phyloP scores from a whole-genome alignment of 2,888 invertebrate genomes.

The Meandrusa payeni region DNA sequence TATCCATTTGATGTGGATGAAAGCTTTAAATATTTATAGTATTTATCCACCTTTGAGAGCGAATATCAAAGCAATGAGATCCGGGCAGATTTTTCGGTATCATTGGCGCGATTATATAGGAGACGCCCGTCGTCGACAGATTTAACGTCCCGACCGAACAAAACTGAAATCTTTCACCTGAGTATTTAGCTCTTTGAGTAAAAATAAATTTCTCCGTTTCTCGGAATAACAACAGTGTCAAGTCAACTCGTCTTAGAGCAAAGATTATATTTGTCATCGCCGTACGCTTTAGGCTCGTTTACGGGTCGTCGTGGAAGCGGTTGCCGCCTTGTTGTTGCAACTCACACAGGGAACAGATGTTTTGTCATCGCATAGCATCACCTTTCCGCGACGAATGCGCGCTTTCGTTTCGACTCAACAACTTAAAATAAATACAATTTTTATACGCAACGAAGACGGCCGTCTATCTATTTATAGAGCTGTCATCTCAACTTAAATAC shows the following conservation, averaged over 20 bases:
- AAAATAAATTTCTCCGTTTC: conserved; percentile 76
- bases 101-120: conserved; percentile 78
- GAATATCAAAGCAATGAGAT: conserved; percentile 63
- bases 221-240: conserved; percentile 76
- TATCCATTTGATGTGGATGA: conserved; percentile 25
- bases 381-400: conserved; percentile 15
- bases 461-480: conserved; percentile 66
- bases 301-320: conserved; percentile 63
- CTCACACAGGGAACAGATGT: conserved; percentile 52
- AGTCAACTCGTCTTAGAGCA: conserved; percentile 70
- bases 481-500: conserved; percentile 74
- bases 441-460: conserved; percentile 50
- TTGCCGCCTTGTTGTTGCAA: conserved; percentile 51
- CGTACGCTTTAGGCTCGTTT: conserved; percentile 66
- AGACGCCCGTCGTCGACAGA: conserved; percentile 61
- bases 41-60: conserved; percentile 67
- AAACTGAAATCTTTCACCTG: conserved; percentile 78
- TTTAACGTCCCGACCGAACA: conserved; percentile 68
- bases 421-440: conserved; percentile 57
- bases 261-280: conserved; percentile 79
- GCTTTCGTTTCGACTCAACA: conserved; percentile 45
- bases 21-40: conserved; percentile 38
- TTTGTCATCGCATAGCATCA: conserved; percentile 58
- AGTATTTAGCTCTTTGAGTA: conserved; percentile 77
- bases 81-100: conserved; percentile 68